Evolutionary conservation across 2,797 vertebrate species (phyloP), one percentile per base, ranked within the genome.

Genomic region (Malurus splendens): DNA sequence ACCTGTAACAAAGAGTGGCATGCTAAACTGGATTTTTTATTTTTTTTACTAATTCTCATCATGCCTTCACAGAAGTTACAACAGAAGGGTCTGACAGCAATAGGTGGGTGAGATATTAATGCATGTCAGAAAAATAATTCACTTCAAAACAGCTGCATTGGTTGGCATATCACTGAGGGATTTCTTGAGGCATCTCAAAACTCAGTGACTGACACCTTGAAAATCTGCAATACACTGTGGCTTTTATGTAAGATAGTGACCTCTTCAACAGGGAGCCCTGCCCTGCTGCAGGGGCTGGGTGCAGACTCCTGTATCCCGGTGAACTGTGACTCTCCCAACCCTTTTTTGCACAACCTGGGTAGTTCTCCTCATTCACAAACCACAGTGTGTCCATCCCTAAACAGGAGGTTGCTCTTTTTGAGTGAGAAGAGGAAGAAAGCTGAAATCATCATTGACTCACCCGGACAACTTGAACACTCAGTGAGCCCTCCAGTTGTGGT

Each of bases 241-340:
- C 55, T 82, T 91, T 72, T 64, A 10, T 19, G 3, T 9, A 50
- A 24, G 22, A 20, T 5, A 8, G 15, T 5, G 4, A 2, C 9
- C 24, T 54, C 11, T 50, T 45, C n/a, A 50, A 12, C 2, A 14
- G 6, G 22, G 9, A 51, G 3, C 22, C 11, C 12, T 79, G 54
- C 32, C 6, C 2, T 66, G 0, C 16, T 60, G 28, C 47, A 61
- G 18, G 5, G 11, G 3, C 6, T 60, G 4, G 2, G 0, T 38
- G 1, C 4, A 12, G 3, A 38, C 6, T 18, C 61, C 60, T 42
- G 1, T 15, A 51, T 28, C 8, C 12, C 19, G 23, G 8, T 16
- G 24, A 52, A 11, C 12, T 33, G 5, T 20, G 13, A 16, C 11
- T 41, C 23, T 25, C 14, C 6, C 14, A 36, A 3, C 10, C 7